Evolutionary conservation across 2,888 invertebrate genomes (phyloP).

Genomic region (Pterostichus niger): DNA sequence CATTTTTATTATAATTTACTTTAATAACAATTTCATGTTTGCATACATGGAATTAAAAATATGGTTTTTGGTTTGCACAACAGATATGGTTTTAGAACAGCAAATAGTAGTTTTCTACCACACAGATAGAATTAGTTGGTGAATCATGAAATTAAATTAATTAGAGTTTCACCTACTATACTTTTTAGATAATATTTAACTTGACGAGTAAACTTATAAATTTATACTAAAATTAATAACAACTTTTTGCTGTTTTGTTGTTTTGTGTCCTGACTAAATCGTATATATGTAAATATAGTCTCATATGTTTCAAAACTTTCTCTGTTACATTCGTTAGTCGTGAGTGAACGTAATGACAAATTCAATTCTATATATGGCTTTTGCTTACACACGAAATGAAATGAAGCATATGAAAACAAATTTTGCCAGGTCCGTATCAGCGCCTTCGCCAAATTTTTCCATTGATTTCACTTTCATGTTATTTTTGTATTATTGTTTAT

Average conservation of each 20-base stretch:
- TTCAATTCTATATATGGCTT: constrained; percentile 32
- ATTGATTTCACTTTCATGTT: too few species aligned
- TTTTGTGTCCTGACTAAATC: neutral
- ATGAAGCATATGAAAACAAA: constrained; percentile 17
- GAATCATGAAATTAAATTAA: too few species aligned
- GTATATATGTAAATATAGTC: constrained; percentile 38
- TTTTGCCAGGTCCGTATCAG: neutral
- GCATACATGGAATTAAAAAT: neutral
- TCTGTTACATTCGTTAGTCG: neutral
- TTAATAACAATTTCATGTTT: constrained; percentile 11
- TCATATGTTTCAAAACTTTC: constrained; percentile 35
- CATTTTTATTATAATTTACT: constrained; percentile 41
- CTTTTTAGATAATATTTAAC: too few species aligned
- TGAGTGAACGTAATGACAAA: constrained; percentile 1
- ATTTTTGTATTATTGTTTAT: too few species aligned
- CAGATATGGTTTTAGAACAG: too few species aligned
- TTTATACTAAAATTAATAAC: too few species aligned
- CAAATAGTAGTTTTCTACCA: too few species aligned
- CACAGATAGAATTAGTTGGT: too few species aligned
- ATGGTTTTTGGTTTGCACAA: neutral
- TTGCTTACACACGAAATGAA: constrained; percentile 16
- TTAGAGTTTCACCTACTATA: too few species aligned
- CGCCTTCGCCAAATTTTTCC: too few species aligned
- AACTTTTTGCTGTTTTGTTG: neutral
- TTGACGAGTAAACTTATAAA: too few species aligned